A percentile compares a stretch with the other conserved stretches of the same genome.
Conservation (phyloP, 2,888 invertebrate species). For the Macroteleia sp. region DNA sequence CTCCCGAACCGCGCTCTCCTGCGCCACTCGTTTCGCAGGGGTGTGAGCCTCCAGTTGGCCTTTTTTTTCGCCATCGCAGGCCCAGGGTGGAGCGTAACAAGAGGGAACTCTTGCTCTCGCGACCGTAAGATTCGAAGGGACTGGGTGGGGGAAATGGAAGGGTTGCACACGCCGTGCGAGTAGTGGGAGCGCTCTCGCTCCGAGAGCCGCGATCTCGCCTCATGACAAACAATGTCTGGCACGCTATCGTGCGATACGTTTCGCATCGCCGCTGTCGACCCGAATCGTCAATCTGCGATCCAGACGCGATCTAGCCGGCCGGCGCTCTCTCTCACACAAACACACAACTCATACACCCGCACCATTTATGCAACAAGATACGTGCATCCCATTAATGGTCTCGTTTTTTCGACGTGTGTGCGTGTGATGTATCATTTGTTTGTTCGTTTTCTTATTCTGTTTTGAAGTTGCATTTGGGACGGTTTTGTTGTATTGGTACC, state of each 20-base stretch:
- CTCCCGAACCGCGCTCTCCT: no score
- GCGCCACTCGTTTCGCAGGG: no score
- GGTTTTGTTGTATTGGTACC: no score
- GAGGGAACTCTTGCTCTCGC: no score
- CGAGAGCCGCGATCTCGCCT: conserved; percentile 61
- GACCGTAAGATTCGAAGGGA: no score
- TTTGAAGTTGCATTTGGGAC: conserved; percentile 2
- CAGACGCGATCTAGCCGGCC: conserved; percentile 54
- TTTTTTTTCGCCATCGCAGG: no score
- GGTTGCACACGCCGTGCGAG: no score
- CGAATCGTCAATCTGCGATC: conserved; percentile 17
- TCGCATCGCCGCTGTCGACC: conserved; percentile 66
- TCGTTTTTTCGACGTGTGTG: conserved; percentile 25
- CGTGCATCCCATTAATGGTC: conserved; percentile 25
- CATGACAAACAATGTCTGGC: conserved; percentile 80
- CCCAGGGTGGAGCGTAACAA: no score
- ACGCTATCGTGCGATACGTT: conserved; percentile 79
- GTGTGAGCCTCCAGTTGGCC: no score
- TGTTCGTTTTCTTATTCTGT: not conserved
- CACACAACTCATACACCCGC: not conserved
- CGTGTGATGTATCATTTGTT: conserved; percentile 26
- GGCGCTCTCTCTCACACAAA: conserved; percentile 26
- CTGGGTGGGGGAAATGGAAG: no score
- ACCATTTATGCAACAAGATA: not conserved
- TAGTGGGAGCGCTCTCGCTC: conserved; percentile 51